Evolutionary conservation across 1,140 invertebrate genomes (phyloP).

Genomic region (Procambarus virginalis): DNA sequence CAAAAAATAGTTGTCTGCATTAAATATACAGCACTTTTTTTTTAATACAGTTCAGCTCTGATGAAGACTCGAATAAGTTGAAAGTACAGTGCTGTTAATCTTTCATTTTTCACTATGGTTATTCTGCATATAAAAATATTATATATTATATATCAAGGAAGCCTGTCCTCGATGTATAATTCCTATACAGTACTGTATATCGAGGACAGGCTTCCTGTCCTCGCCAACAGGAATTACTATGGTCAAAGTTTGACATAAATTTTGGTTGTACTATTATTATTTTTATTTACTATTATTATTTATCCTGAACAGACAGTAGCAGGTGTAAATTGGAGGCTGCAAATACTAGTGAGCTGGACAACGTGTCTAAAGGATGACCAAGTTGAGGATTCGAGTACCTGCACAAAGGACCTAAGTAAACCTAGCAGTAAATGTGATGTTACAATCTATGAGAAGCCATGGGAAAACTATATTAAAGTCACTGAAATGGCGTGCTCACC

Average conservation of each 20-base stretch:
- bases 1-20: no score
- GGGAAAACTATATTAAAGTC: neutral
- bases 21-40: no score
- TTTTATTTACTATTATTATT: neutral
- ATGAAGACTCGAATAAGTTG: no score
- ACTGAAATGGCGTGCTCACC: conserved; percentile 6
- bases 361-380: conserved; percentile 24
- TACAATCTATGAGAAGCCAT: conserved; percentile 21
- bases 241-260: no score
- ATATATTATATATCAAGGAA: no score
- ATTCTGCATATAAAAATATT: no score
- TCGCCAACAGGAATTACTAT: no score
- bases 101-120: no score
- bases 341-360: conserved; percentile 37
- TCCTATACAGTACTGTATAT: no score
- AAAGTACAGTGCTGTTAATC: no score
- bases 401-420: conserved; percentile 10
- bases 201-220: neutral
- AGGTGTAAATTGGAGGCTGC: conserved; percentile 21
- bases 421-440: conserved; percentile 13
- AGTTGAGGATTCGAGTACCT: conserved; percentile 12
- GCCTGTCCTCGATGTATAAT: no score
- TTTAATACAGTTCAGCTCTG: no score
- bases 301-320: conserved; percentile 9
- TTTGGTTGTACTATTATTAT: neutral